These are phyloP conservation scores for Tragulus kanchil DNA, from an alignment of 2,113 vertebrate genomes.

Conservation along the genomic window DNA sequence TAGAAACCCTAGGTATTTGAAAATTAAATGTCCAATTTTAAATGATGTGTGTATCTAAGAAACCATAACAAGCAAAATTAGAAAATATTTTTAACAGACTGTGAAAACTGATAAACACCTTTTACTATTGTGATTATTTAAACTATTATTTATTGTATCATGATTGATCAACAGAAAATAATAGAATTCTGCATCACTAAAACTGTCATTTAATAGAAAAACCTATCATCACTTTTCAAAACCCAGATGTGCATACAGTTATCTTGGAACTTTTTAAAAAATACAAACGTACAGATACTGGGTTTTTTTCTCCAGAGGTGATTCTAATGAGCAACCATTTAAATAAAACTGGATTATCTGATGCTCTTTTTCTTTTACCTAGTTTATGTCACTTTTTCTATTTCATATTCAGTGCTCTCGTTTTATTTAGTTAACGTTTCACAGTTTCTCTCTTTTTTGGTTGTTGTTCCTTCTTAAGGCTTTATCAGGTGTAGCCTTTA, in stretches of 20 bases:
- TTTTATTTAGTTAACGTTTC: neutral
- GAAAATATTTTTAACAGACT: neutral
- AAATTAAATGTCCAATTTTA: neutral
- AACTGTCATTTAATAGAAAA: neutral
- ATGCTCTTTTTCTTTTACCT: neutral
- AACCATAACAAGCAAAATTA: neutral
- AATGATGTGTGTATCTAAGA: neutral
- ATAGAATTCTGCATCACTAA: neutral
- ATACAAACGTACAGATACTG: neutral
- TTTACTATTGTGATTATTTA: neutral
- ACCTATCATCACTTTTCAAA: neutral
- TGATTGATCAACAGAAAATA: neutral
- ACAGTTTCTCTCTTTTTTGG: neutral
- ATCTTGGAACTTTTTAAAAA: neutral
- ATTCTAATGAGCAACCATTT: neutral
- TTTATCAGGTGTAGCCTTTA: neutral
- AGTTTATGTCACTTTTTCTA: neutral
- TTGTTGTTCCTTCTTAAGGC: neutral
- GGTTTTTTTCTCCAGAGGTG: neutral
- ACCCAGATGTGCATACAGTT: neutral
- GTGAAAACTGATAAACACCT: neutral
- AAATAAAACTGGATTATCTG: neutral
- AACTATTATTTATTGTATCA: neutral
- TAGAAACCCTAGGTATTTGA: neutral
- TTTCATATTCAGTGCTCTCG: neutral